Evolutionary conservation across 2,113 vertebrate species (phyloP).

Genomic region (Tragelaphus scriptus): DNA sequence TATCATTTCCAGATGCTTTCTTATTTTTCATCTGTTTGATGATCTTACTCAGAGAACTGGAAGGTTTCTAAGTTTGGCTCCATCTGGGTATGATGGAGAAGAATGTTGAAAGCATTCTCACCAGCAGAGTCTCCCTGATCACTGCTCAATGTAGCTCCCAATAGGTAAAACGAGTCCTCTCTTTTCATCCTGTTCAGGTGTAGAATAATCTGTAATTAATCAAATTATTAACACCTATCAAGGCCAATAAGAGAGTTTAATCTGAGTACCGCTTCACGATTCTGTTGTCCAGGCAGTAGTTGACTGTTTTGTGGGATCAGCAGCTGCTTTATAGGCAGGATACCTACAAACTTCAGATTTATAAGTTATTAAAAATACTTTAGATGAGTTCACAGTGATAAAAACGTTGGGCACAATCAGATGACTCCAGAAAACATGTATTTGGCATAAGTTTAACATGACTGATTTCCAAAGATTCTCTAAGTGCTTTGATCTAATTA

Average conservation of each 20-base stretch:
- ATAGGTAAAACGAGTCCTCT: neutral
- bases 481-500: neutral
- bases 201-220: neutral
- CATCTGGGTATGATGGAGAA: neutral
- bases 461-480: neutral
- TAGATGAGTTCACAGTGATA: neutral
- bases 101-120: neutral
- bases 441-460: neutral
- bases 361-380: neutral
- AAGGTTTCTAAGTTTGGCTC: conserved; percentile 7
- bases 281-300: neutral
- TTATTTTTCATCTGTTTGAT: conserved; percentile 46
- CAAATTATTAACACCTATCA: neutral
- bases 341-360: neutral
- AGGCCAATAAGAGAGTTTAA: neutral
- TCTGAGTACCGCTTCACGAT: neutral
- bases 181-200: neutral
- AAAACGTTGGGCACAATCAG: neutral
- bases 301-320: neutral
- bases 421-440: neutral
- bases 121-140: neutral
- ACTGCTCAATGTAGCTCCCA: neutral
- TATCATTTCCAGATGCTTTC: conserved; percentile 42
- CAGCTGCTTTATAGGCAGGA: neutral
- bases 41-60: neutral